Evolutionary conservation across 1,140 invertebrate genomes (phyloP).

Genomic region (Antheraea mylitta): DNA sequence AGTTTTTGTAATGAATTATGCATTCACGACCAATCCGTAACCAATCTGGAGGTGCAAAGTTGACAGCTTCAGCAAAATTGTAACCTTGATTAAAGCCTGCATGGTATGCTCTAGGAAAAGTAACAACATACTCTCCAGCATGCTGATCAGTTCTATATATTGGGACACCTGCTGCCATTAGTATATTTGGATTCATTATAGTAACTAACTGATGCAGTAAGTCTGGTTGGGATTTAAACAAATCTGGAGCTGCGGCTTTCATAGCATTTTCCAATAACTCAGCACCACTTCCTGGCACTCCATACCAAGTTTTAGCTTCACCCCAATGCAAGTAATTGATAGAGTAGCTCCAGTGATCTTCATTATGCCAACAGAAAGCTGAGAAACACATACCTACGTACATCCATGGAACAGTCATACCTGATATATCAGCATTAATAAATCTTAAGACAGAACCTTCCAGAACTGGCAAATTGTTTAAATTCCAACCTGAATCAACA

Average conservation of each 20-base stretch:
- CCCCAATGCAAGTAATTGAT: constrained; percentile 99
- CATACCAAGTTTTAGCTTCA: constrained; percentile 95
- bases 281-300: constrained; percentile 95
- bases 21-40: constrained; percentile 95
- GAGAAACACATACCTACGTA: constrained; percentile 99
- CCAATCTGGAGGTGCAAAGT: constrained; percentile 99
- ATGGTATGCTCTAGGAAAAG: constrained; percentile 99
- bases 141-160: constrained; percentile 94
- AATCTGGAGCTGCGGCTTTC: constrained; percentile 96
- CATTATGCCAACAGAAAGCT: constrained; percentile 99
- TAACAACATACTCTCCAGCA: constrained; percentile 99
- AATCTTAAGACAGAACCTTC: constrained; percentile 96
- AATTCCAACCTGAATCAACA: constrained; percentile 97
- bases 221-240: constrained; percentile 97
- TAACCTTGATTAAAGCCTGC: constrained; percentile 99
- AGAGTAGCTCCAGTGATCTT: constrained; percentile 99
- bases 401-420: constrained; percentile 99
- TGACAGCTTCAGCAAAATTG: constrained; percentile 99
- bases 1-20: constrained; percentile 95
- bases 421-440: constrained; percentile 99
- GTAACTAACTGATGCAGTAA: constrained; percentile 98
- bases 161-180: constrained; percentile 90
- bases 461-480: constrained; percentile 97
- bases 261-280: constrained; percentile 97
- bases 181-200: constrained; percentile 98